A percentile compares a stretch with the other conserved stretches of the same genome.
phyloP scores from a whole-genome alignment of 1,140 invertebrate genomes.

The Samia ricini region DNA sequence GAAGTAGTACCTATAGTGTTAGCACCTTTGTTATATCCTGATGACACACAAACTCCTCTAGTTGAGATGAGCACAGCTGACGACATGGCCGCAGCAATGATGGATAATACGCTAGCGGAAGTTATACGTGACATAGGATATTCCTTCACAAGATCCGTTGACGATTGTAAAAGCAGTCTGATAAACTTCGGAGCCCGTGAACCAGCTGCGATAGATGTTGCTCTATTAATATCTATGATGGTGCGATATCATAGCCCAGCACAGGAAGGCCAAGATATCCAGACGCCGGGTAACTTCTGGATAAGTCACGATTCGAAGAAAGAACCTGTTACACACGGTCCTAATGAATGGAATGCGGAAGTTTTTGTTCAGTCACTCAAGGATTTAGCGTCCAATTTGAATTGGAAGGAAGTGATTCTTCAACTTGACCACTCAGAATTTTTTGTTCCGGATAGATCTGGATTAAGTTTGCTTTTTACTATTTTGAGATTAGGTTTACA shows the following conservation, averaged over 20 bases:
- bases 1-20: conserved; percentile 92
- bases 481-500: conserved; percentile 89
- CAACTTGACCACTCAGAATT: conserved; percentile 96
- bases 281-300: conserved; percentile 81
- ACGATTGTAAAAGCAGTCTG: conserved; percentile 92
- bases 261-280: conserved; percentile 81
- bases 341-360: conserved; percentile 91
- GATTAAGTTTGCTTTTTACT: conserved; percentile 88
- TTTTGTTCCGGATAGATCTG: conserved; percentile 90
- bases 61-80: conserved; percentile 76
- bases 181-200: conserved; percentile 86
- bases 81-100: conserved; percentile 80
- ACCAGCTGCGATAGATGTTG: conserved; percentile 88
- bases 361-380: conserved; percentile 94
- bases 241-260: conserved; percentile 87
- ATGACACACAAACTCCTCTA: conserved; percentile 85
- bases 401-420: conserved; percentile 95
- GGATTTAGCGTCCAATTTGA: conserved; percentile 90
- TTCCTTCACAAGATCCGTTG: conserved; percentile 89
- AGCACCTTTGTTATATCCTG: conserved; percentile 90
- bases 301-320: conserved; percentile 76
- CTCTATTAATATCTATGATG: conserved; percentile 92
- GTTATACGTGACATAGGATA: conserved; percentile 94
- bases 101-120: conserved; percentile 87
- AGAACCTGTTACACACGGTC: conserved; percentile 46